Base-by-base conservation (phyloP, 2,888 invertebrate genomes). In the Barypeithes pellucidus region DNA sequence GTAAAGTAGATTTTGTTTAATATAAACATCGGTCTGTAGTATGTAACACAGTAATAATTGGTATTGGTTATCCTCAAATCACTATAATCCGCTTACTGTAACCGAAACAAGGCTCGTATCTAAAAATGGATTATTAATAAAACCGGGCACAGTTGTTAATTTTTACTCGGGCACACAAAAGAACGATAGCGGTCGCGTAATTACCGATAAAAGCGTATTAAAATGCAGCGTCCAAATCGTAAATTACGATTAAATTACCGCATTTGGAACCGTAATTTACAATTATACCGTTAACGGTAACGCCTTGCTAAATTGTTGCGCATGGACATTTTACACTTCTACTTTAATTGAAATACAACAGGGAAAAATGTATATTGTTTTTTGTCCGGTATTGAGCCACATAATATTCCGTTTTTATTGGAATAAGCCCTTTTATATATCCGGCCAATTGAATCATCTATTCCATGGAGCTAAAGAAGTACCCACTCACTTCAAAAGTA, bases 131-230 rank as follows among this genome's bases (percentile, higher is more conserved):
- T 63, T 63, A 47, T 63, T 63, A 50, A 36, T 63, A 57, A 54
- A 63, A 54, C 54, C 45, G 63, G 63, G 29, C 63, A 22, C 69
- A 63, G 62, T 63, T 62, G 61, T 60, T 61, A 60, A 61, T 50
- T 62, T 63, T 70, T 54, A 41, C 29, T 45, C 43, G 20, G 29
- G 39, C 41, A 12, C 29, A 62, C 52, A 67, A 62, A 67, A 72
- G 72, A 45, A 45, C 67, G 22, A 67, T 67, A 67, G 29, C 45
- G 43, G n/a, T 43, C 54, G 43, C 62, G 67, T 67, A 72, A 67
- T 72, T 72, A 72, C 67, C 59, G 63, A 72, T 72, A 72, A 72
- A 72, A 72, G 67, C 54, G 45, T 52, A 72, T 72, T 72, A 62
- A 72, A 72, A 67, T 54, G 67, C 57, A 50, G 18, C 63, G 11